A percentile compares a stretch with the other conserved stretches of the same genome.
Conservation (phyloP, 2,113 vertebrate species). For the Myxocyprinus asiaticus region DNA sequence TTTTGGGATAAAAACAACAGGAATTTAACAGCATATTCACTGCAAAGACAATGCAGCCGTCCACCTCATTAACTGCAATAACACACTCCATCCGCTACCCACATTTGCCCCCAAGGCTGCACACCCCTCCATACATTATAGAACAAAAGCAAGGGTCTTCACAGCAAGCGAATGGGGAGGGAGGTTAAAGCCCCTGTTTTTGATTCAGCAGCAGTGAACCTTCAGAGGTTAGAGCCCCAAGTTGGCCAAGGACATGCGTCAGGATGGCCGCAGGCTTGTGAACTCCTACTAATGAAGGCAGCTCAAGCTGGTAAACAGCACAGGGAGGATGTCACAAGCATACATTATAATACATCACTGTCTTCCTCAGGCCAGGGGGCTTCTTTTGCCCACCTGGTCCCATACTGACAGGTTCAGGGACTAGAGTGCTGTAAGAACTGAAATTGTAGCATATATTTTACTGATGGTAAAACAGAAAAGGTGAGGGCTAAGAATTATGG, state of each 20-base stretch:
- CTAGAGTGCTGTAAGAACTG: neutral
- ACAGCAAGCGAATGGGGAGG: slow-evolving; percentile 52
- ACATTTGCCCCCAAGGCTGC: slow-evolving; percentile 43
- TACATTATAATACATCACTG: slow-evolving; percentile 85
- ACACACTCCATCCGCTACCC: slow-evolving; percentile 13
- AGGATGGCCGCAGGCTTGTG: slow-evolving; percentile 71
- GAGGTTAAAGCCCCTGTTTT: slow-evolving; percentile 55
- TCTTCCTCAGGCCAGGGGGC: slow-evolving; percentile 69
- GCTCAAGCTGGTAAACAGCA: slow-evolving; percentile 78
- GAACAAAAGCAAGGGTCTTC: slow-evolving; percentile 59
- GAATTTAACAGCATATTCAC: neutral
- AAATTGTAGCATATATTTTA: neutral
- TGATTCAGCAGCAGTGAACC: slow-evolving; percentile 65
- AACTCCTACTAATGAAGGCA: slow-evolving; percentile 81
- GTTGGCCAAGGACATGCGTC: slow-evolving; percentile 80
- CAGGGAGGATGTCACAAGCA: slow-evolving; percentile 75
- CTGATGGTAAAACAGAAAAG: neutral
- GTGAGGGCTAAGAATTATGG: neutral
- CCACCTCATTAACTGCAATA: slow-evolving; percentile 18
- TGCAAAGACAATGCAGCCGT: neutral
- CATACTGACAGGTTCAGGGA: slow-evolving; percentile 26
- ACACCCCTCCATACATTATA: slow-evolving; percentile 63
- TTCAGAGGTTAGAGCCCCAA: slow-evolving; percentile 69
- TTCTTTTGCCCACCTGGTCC: slow-evolving; percentile 61
- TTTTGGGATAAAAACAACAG: neutral